Conservation (phyloP, 1,140 invertebrate species). For the Tachypleus tridentatus region DNA sequence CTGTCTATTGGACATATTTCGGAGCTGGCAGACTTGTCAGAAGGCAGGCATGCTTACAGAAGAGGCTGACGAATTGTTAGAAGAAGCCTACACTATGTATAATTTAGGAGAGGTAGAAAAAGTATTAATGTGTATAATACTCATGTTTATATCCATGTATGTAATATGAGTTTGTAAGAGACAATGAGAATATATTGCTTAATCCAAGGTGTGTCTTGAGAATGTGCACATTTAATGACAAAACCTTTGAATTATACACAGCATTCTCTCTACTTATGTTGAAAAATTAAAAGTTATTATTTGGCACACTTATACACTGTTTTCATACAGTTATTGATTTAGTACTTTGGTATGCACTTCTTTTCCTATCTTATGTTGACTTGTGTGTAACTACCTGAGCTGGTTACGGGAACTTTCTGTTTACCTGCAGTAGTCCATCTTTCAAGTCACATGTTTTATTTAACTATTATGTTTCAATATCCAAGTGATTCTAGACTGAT, state of each 20-base stretch:
- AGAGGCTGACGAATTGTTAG: conserved; percentile 19
- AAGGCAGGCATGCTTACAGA: conserved; percentile 10
- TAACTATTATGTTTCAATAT: no score
- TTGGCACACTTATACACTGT: neutral
- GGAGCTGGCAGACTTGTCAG: conserved; percentile 15
- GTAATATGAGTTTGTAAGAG: no score
- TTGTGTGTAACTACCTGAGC: no score
- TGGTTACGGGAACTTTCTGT: no score
- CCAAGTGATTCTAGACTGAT: no score
- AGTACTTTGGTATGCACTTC: no score
- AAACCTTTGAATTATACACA: neutral
- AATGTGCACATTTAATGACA: neutral
- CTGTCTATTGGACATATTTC: conserved; percentile 19
- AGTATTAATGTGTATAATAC: neutral
- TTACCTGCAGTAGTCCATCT: no score
- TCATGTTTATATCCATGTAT: neutral
- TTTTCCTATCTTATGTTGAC: no score
- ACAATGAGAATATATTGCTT: neutral
- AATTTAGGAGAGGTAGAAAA: conserved; percentile 17
- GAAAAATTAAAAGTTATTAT: neutral
- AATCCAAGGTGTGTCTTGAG: neutral
- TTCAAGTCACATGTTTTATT: no score
- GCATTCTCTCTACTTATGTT: conserved; percentile 5
- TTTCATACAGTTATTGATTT: no score
- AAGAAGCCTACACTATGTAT: conserved; percentile 22